These are phyloP conservation scores for Agonum fuliginosum DNA, from an alignment of 2,888 invertebrate genomes.

Conservation along the genomic window DNA sequence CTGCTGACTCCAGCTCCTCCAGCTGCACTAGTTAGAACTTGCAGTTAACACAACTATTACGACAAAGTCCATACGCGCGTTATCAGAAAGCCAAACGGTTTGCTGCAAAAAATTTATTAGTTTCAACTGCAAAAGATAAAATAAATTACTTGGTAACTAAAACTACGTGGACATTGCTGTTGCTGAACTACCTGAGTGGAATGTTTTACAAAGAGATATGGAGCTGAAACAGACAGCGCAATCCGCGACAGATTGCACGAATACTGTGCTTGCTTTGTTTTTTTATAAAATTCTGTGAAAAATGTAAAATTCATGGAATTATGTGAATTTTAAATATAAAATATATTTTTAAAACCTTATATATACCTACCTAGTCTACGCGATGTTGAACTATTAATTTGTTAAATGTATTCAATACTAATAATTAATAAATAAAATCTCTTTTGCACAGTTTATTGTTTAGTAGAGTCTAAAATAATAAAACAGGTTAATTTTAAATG, in stretches of 20 bases:
- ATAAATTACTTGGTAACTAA: conserved; percentile 18
- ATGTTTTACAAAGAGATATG: background rate
- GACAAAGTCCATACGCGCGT: conserved; percentile 8
- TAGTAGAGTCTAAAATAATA: no score
- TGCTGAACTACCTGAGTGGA: background rate
- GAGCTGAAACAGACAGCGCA: background rate
- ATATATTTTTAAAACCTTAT: no score
- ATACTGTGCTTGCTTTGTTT: background rate
- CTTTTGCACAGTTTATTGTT: no score
- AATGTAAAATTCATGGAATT: background rate
- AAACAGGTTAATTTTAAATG: no score
- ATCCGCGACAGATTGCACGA: background rate
- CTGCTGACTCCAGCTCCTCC: conserved; percentile 14
- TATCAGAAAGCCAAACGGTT: conserved; percentile 22
- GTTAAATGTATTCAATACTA: no score
- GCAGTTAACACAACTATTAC: conserved; percentile 31
- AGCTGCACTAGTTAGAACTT: conserved; percentile 21
- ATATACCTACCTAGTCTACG: no score
- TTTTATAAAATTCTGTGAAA: background rate
- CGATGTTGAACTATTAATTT: no score
- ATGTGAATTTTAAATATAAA: background rate
- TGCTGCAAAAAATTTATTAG: conserved; percentile 26
- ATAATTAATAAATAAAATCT: no score
- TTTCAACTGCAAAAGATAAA: conserved; percentile 15
- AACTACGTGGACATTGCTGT: background rate